Conservation (phyloP, 2,797 vertebrate genomes). For the Kryptolebias ocellatus region DNA sequence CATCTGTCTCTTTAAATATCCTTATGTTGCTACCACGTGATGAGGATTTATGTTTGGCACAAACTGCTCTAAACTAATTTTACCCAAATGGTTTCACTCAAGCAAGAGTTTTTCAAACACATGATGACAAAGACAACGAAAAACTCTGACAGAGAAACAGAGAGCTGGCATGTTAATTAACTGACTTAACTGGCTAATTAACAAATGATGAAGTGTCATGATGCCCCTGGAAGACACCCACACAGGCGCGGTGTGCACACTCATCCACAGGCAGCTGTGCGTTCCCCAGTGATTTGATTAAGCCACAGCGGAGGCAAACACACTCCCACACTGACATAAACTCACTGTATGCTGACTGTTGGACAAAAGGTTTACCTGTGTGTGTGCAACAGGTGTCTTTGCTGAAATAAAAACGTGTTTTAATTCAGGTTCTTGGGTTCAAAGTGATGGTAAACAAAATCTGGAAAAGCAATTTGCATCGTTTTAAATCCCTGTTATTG, state of each 20-base stretch:
- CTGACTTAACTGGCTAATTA: constrained; percentile 75
- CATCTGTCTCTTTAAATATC: background rate
- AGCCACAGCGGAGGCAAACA: constrained; percentile 35
- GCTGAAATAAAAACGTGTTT: no score
- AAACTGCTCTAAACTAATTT: constrained; percentile 13
- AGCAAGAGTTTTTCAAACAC: constrained; percentile 27
- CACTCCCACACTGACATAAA: constrained; percentile 12
- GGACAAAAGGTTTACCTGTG: constrained; percentile 1
- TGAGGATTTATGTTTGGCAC: constrained; percentile 8
- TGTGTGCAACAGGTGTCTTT: background rate
- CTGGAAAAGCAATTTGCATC: background rate
- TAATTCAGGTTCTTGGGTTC: no score
- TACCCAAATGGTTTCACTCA: constrained; percentile 23
- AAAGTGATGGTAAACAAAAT: no score
- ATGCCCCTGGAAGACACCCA: constrained; percentile 54
- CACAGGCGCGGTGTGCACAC: background rate
- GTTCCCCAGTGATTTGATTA: constrained; percentile 45
- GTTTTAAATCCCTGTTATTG: background rate
- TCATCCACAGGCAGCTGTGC: constrained; percentile 51
- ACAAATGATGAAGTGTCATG: constrained; percentile 73
- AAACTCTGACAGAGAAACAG: constrained; percentile 49
- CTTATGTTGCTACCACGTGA: background rate
- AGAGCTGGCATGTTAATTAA: constrained; percentile 70
- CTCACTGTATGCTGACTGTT: constrained; percentile 14
- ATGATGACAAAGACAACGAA: constrained; percentile 37